Conservation (phyloP, 2,113 vertebrate genomes). For the Oceanites oceanicus region DNA sequence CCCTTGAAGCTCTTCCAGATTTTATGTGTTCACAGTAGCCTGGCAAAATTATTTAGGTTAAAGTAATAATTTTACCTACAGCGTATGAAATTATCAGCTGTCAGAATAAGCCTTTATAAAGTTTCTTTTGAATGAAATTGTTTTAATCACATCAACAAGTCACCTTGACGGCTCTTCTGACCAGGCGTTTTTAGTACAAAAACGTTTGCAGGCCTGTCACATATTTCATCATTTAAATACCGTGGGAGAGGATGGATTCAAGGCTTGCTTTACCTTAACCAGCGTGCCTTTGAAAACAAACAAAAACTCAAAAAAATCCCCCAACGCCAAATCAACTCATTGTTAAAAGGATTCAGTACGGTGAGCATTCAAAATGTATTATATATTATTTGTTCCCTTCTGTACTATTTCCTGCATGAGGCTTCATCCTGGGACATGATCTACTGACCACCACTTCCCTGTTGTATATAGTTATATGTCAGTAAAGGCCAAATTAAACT, state of each 20-base stretch:
- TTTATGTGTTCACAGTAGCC: background rate
- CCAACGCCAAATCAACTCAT: background rate
- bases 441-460: background rate
- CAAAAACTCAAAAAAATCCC: background rate
- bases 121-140: background rate
- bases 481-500: conserved; percentile 6
- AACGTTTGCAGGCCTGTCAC: background rate
- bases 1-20: background rate
- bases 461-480: background rate
- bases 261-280: background rate
- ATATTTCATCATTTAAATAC: background rate
- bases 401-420: background rate
- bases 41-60: background rate
- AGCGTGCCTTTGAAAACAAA: background rate
- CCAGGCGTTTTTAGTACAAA: background rate
- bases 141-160: background rate
- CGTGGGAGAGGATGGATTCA: background rate
- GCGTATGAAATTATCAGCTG: background rate
- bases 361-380: background rate
- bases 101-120: background rate
- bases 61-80: background rate
- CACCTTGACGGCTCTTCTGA: background rate
- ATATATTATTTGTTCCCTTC: background rate
- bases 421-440: background rate
- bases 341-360: background rate